Evolutionary conservation across 30 jellyfish, hydroid and myxozoan genomes (phyloP).

Genomic region (Cassiopea andromeda): DNA sequence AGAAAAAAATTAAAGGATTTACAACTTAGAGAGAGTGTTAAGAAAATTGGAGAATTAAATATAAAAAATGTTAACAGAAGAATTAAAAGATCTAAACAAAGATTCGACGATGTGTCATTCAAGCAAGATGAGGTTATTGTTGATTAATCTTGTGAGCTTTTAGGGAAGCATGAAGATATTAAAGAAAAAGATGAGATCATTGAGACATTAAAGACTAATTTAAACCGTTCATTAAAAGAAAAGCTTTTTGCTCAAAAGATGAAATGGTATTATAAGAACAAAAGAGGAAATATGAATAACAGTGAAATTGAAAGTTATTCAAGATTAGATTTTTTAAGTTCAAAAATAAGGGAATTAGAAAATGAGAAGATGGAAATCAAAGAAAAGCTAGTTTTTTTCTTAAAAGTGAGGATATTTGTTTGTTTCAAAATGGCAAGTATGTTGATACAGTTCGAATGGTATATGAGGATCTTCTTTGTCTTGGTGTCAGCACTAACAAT

Average conservation of each 20-base stretch:
- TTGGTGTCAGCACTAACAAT: neutral
- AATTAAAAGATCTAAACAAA: neutral
- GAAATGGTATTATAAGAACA: slow-evolving; percentile 15
- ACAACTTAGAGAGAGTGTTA: too few species aligned
- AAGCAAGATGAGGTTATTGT: neutral
- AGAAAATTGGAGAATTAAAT: too few species aligned
- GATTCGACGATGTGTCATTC: neutral
- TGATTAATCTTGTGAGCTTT: too few species aligned
- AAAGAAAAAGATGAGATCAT: too few species aligned
- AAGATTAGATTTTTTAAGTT: too few species aligned
- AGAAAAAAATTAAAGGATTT: neutral
- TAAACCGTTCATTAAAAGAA: neutral
- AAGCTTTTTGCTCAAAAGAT: neutral
- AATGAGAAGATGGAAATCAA: slow-evolving; percentile 30
- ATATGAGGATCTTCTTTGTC: slow-evolving; percentile 21
- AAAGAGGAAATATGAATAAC: too few species aligned
- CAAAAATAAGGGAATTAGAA: slow-evolving; percentile 20
- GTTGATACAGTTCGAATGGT: too few species aligned
- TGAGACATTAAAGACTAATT: too few species aligned
- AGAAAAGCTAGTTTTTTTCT: neutral
- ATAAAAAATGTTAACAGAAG: neutral
- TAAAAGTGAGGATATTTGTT: slow-evolving; percentile 10
- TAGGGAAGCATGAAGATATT: too few species aligned
- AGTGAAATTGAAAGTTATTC: too few species aligned
- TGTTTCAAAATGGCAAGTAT: slow-evolving; percentile 20